phyloP scores from a whole-genome alignment of 2,113 vertebrate genomes.

The Cryptomyrus ogoouensis region DNA sequence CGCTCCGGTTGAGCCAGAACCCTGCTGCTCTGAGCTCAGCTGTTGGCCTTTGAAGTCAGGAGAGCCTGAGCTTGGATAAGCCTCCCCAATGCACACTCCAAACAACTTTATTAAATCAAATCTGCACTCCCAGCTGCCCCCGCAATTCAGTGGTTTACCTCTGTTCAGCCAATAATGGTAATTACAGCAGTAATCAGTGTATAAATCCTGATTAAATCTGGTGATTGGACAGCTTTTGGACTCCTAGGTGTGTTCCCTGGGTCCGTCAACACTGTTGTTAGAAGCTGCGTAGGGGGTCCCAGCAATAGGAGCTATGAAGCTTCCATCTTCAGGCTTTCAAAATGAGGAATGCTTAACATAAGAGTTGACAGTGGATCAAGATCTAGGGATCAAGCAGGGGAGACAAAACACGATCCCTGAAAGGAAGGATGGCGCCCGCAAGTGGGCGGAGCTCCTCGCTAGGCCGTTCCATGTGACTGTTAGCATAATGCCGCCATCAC shows the following conservation, averaged over 20 bases:
- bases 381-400: background rate
- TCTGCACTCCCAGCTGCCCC: slow-evolving; percentile 1
- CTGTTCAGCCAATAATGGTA: slow-evolving; percentile 12
- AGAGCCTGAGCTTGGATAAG: slow-evolving; percentile 22
- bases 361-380: background rate
- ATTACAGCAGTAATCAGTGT: slow-evolving; percentile 12
- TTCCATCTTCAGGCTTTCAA: background rate
- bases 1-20: slow-evolving; percentile 25
- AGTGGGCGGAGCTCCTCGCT: background rate
- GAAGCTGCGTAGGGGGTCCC: background rate
- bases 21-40: slow-evolving; percentile 2
- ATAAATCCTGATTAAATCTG: slow-evolving; percentile 20
- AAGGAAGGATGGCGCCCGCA: background rate
- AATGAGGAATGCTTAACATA: background rate
- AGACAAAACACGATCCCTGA: background rate
- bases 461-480: background rate
- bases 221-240: background rate
- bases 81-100: background rate
- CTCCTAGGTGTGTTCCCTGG: background rate
- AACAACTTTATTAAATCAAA: slow-evolving; percentile 25
- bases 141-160: slow-evolving; percentile 10
- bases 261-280: background rate
- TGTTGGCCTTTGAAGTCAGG: slow-evolving; percentile 23
- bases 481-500: slow-evolving; percentile 1
- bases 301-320: background rate